Base-by-base conservation (phyloP, 2,888 invertebrate genomes). In the Limnephilus lunatus region DNA sequence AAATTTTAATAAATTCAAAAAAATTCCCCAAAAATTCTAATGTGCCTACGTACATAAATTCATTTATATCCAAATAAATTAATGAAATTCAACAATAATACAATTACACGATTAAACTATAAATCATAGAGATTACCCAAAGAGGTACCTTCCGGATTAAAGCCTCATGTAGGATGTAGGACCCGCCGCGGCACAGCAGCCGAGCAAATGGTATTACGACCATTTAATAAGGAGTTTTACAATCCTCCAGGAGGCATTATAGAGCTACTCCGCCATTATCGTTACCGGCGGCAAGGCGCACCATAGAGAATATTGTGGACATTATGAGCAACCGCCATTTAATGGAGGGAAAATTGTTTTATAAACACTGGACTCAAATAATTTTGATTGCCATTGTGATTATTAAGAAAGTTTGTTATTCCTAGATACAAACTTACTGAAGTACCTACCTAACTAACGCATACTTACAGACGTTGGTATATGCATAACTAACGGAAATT, bases 141-240 rank as follows among this genome's bases (percentile, higher is more conserved):
- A 5, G 11, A 11, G 11, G 0, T 89, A 44, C 89, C 19, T 81
- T 15, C 80, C n/a, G 32, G n/a, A 32, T 31, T 19, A 15, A 31
- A 4, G 14, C 32, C 25, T 35, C 25, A 83, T 25, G 19, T 25
- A 32, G 35, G 35, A 83, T 25, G 19, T 25, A 32, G 35, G 35
- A 35, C 35, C 25, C 25, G 32, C 35, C 83, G 25, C 83, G 32
- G n/a, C 30, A 44, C 35, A 53, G n/a, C 81, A 81, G 53, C 35
- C 85, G 15, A 85, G 48, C 81, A 87, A 91, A 91, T 91, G 68
- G 80, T 86, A 68, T 92, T 86, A 92, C 44, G 68, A 80, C 86
- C 30, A 82, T 90, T 92, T 92, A 92, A 92, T 92, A 83, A 83
- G 82, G 90, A 92, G 90, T 90, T 92, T 92, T 92, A 92, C 90